Evolutionary conservation across 2,113 vertebrate species (phyloP), one percentile per base, ranked within the genome.

Genomic region (Rhabdornis inornatus): DNA sequence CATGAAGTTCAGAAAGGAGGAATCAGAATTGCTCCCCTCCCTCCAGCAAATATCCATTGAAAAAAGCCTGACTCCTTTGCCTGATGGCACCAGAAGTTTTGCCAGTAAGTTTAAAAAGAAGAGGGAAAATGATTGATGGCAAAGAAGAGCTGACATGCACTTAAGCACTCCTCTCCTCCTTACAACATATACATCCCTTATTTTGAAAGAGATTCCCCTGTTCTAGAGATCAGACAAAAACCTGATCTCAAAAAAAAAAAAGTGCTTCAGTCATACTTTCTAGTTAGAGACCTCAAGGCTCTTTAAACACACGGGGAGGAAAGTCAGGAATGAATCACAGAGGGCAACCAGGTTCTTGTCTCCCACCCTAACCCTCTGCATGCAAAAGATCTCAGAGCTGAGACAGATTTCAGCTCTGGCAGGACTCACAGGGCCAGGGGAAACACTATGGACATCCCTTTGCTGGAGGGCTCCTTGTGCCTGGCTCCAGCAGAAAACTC

Each of bases 1-100:
- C 98, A 96, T 66, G n/a, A 8, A 95, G 95, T 97, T 97, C 97
- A 97, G 81, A 94, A 90, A 87, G 71, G 49, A 96, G 87, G 82
- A 90, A 94, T 94, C 90, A 93, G 90, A 81, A 91, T 92, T 83
- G 55, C 92, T 82, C 87, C 79, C 88, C 47, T 95, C 92, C 94
- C 84, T 88, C 76, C 76, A 82, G 79, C 82, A 96, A 97, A 95
- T 37, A 80, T 42, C 63, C 63, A 74, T 39, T 71, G 72, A 91
- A 94, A 94, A 72, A 70, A 44, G 9, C 7, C 3, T 3, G 3
- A 70, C 44, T 93, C 45, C 71, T 82, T 42, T 94, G 42, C 65
- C 86, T 86, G 50, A 72, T 84, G 84, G 87, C 63, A 61, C 50
- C 83, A 75, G 45, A 61, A 50, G 52, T 60, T 90, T 82, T 78